A percentile compares a stretch with the other conserved stretches of the same genome.
Evolutionary conservation across 2,888 invertebrate genomes (phyloP).

Genomic region (Oxyteleia sp.): DNA sequence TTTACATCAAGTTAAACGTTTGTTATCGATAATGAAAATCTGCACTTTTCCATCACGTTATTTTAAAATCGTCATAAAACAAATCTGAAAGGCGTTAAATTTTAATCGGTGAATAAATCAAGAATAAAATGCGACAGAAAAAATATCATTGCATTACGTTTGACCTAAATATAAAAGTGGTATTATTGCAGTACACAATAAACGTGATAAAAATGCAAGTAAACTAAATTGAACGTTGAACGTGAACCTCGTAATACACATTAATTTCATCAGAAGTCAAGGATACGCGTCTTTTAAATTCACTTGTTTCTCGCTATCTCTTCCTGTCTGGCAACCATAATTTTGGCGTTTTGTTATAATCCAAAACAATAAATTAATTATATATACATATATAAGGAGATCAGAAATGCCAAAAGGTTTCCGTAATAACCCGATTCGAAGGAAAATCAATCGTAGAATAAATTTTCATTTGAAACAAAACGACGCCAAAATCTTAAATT

Average conservation of each 20-base stretch:
- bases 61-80: background rate
- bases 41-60: constrained; percentile 2
- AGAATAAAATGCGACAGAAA: constrained; percentile 2
- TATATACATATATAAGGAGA: constrained; percentile 64
- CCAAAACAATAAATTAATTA: constrained; percentile 84
- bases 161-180: constrained; percentile 24
- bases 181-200: constrained; percentile 51
- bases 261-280: constrained; percentile 55
- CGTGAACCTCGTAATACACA: constrained; percentile 51
- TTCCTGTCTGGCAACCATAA: constrained; percentile 31
- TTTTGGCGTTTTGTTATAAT: constrained; percentile 74
- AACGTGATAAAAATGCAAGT: constrained; percentile 50
- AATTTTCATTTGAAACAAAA: constrained; percentile 25
- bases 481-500: background rate
- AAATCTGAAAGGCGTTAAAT: background rate
- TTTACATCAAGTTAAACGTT: no score
- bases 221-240: constrained; percentile 47
- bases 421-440: constrained; percentile 50
- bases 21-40: background rate
- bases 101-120: no score
- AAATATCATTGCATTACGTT: constrained; percentile 12
- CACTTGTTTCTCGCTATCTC: constrained; percentile 42
- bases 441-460: constrained; percentile 26
- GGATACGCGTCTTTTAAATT: constrained; percentile 24
- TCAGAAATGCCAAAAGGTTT: constrained; percentile 28